These are phyloP conservation scores for Nomada lathburiana DNA, from an alignment of 2,888 invertebrate genomes.

Conservation along the genomic window DNA sequence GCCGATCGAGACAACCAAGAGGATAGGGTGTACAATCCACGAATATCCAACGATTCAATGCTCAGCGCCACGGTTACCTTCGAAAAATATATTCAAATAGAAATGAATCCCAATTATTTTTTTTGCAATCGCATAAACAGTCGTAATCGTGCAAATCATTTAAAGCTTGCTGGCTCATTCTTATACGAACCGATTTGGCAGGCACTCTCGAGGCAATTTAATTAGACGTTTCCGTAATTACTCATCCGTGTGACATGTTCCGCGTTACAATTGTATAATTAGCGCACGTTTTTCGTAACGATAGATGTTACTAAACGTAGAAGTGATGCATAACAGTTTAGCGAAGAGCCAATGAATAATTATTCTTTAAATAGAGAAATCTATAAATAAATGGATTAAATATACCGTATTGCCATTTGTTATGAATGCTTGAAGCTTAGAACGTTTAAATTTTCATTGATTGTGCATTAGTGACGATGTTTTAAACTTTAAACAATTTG, in stretches of 20 bases:
- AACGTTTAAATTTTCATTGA: too few species aligned
- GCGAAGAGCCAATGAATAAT: not conserved
- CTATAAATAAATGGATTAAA: not conserved
- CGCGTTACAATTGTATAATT: constrained; percentile 34
- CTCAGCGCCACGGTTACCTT: constrained; percentile 90
- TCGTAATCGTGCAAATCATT: not conserved
- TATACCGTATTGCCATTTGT: not conserved
- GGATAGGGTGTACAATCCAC: constrained; percentile 91
- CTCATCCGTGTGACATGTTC: constrained; percentile 22
- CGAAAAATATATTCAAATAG: constrained; percentile 64
- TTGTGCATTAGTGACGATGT: not conserved
- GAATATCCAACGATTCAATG: constrained; percentile 89
- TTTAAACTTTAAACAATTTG: not conserved
- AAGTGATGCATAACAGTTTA: not conserved
- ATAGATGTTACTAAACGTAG: not conserved
- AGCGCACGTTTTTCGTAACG: constrained; percentile 11
- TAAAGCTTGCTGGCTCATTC: constrained; percentile 7
- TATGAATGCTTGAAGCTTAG: too few species aligned
- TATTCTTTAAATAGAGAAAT: constrained; percentile 35
- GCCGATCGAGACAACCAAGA: constrained; percentile 89
- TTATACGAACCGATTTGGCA: constrained; percentile 39
- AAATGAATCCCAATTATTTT: constrained; percentile 1
- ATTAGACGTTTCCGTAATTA: constrained; percentile 19
- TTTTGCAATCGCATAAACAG: not conserved
- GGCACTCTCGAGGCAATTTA: constrained; percentile 11